Evolutionary conservation across 1,140 invertebrate genomes (phyloP), one percentile per base, ranked within the genome.

Genomic region (Macrosteles quadrilineatus): DNA sequence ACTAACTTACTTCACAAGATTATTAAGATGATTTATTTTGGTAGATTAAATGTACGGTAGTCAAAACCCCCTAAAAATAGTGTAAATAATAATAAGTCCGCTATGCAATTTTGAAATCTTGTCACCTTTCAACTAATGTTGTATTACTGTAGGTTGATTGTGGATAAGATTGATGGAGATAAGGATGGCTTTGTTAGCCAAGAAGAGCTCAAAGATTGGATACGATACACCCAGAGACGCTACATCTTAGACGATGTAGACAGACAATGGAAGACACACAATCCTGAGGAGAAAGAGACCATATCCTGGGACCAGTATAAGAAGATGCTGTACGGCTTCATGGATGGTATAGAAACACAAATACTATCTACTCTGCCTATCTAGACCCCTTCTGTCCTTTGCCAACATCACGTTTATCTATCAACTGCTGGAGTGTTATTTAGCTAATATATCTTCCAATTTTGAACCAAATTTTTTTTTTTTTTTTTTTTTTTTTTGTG

Each of bases 131-230:
- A n/a, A n/a, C 32, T 36, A 36, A 4, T 36, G 32, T 36, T 2
- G 12, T 53, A 1, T 31, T 64, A 59, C 70, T 86, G 69, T 80
- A 95, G 92, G 43, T 81, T 96, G 76, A 97, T 99, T 77, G 92
- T 97, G 1, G 94, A 97, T 77, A 96, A 95, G 83, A 99, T 99
- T 75, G 97, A 99, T 80, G 84, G 83, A 23, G 88, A 98, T 79
- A 87, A 88, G 14, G 95, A 99, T 85, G 93, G 93, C 0, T 90
- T 88, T 73, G 86, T 99, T 0, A 89, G 89, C 0, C 85, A 93
- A 68, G 88, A 93, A 62, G 98, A 99, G 82, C 81, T 99, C 0
- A 95, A 96, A 81, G 91, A 95, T 69, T 99, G 97, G 97, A 98
- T 99, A 75, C 86, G 91, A 73, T 96, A 92, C 80, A 97, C 97